phyloP scores from a whole-genome alignment of 2,888 invertebrate species.

The Eristalis tenax region DNA sequence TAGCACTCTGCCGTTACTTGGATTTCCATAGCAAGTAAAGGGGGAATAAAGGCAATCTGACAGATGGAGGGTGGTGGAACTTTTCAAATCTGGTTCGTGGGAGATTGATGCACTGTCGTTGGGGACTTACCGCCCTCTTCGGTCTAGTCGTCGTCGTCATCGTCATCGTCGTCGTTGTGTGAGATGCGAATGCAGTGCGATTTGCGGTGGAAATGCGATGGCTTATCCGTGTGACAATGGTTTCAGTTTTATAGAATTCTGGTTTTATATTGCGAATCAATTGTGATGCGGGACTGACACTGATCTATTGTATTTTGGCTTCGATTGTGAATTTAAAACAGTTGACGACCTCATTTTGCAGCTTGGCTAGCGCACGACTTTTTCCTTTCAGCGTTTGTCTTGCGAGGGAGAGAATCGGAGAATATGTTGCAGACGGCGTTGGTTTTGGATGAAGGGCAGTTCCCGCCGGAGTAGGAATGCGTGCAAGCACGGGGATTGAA shows the following conservation, averaged over 20 bases:
- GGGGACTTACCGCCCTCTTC: neutral
- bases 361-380: neutral
- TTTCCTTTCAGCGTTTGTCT: neutral
- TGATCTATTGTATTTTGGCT: slow-evolving; percentile 6
- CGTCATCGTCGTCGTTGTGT: neutral
- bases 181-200: neutral
- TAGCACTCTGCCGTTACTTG: slow-evolving; percentile 7
- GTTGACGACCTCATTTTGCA: neutral
- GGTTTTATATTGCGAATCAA: slow-evolving; percentile 10
- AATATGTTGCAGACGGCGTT: neutral
- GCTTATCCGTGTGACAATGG: slow-evolving; percentile 12
- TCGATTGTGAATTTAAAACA: slow-evolving; percentile 13
- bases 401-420: neutral
- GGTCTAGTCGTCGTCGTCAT: neutral
- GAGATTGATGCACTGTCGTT: slow-evolving; percentile 23
- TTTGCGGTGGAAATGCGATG: slow-evolving; percentile 6
- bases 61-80: neutral
- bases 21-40: slow-evolving; percentile 1
- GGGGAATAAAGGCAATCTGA: slow-evolving; percentile 2
- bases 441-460: neutral
- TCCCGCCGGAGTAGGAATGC: too few species aligned
- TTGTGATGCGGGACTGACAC: neutral
- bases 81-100: slow-evolving; percentile 3
- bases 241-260: slow-evolving; percentile 8
- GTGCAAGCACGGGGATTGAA: too few species aligned